phyloP scores from a whole-genome alignment of 2,888 invertebrate genomes.

The Plebejus melissa region DNA sequence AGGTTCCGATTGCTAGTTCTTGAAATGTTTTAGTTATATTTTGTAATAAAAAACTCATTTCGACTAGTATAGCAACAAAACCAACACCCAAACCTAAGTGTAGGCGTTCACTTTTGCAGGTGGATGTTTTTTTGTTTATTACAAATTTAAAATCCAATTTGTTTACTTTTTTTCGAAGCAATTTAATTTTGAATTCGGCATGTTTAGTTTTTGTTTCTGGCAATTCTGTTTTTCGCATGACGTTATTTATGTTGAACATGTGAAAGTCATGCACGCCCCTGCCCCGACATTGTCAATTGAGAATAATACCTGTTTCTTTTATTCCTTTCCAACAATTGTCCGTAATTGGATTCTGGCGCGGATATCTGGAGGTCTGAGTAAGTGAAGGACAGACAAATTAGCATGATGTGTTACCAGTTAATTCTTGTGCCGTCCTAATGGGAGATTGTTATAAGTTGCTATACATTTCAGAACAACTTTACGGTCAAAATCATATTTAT shows the following conservation, averaged over 20 bases:
- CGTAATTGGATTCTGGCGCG: constrained; percentile 74
- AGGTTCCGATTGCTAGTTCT: constrained; percentile 7
- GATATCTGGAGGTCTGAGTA: constrained; percentile 75
- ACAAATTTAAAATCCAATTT: constrained; percentile 34
- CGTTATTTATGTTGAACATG: constrained; percentile 41
- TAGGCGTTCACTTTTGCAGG: constrained; percentile 48
- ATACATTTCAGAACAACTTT: background rate
- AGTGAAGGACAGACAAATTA: constrained; percentile 48
- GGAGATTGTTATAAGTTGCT: constrained; percentile 43
- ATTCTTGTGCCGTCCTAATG: constrained; percentile 33
- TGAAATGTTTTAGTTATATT: constrained; percentile 8
- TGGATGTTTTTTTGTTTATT: constrained; percentile 44
- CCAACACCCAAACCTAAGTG: constrained; percentile 50
- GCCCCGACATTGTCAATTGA: constrained; percentile 38
- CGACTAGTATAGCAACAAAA: constrained; percentile 27
- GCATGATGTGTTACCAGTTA: constrained; percentile 47
- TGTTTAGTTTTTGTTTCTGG: constrained; percentile 36
- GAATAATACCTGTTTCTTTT: constrained; percentile 69
- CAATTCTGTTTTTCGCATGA: constrained; percentile 39
- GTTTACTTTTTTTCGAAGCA: constrained; percentile 33
- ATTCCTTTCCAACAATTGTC: constrained; percentile 66
- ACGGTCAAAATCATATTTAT: constrained; percentile 6
- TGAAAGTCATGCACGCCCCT: constrained; percentile 50
- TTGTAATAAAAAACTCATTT: background rate
- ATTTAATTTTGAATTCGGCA: constrained; percentile 40